Conservation (phyloP, 2,113 vertebrate species). For the Nyctereutes procyonoides region DNA sequence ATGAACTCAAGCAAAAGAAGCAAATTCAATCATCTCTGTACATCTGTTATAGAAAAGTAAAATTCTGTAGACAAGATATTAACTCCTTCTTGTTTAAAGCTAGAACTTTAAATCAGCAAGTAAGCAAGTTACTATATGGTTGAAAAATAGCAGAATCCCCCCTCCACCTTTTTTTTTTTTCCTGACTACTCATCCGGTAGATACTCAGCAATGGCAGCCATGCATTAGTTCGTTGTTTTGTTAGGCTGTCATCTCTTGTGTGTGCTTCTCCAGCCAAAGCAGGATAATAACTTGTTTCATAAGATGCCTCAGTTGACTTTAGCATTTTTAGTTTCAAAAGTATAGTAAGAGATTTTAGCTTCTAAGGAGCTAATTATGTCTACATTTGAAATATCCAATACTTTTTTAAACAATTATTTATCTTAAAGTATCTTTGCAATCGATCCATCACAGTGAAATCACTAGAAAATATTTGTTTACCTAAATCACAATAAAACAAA, state of each 20-base stretch:
- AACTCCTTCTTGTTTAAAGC: neutral
- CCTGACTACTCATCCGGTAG: too few species aligned
- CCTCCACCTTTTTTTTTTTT: neutral
- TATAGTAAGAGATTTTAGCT: neutral
- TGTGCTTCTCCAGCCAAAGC: neutral
- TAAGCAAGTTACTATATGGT: neutral
- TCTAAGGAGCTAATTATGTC: neutral
- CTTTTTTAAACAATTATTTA: neutral
- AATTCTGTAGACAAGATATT: neutral
- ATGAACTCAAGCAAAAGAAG: neutral
- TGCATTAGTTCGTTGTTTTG: too few species aligned
- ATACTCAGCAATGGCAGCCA: neutral
- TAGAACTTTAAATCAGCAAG: neutral
- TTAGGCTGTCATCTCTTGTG: too few species aligned
- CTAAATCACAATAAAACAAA: neutral
- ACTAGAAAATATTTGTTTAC: neutral
- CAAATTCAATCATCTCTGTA: neutral
- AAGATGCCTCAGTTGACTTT: neutral
- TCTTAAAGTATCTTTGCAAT: neutral
- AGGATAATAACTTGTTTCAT: fast-evolving
- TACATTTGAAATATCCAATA: neutral
- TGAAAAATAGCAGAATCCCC: neutral
- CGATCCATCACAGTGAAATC: neutral
- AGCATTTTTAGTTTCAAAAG: neutral
- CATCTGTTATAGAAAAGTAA: neutral